Evolutionary conservation across 37 sponge, comb jelly and placozoan genomes (phyloP).

Genomic region (Chondrosia reniformis): DNA sequence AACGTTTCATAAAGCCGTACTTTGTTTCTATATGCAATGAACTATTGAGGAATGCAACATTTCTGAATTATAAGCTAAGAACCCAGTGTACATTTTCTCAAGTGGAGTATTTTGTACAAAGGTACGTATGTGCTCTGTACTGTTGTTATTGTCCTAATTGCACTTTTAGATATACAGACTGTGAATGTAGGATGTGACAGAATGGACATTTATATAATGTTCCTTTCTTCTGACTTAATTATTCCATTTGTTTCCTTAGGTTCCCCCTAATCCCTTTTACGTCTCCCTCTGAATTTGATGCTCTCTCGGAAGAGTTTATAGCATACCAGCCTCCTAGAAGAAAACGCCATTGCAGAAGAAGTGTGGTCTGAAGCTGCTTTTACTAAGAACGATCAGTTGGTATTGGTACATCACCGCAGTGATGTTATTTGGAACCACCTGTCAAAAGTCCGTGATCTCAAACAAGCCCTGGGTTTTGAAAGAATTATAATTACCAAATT

Average conservation of each 20-base stretch:
- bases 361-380: not conserved
- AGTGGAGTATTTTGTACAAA: slow-evolving; percentile 7
- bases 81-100: slow-evolving; percentile 1
- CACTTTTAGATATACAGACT: not conserved
- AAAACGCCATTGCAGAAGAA: not conserved
- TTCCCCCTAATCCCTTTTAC: not conserved
- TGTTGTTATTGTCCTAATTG: too few relatives aligned
- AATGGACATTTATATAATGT: not conserved
- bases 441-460: slow-evolving; percentile 25
- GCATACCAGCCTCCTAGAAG: not conserved
- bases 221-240: not conserved
- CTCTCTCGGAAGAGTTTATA: not conserved
- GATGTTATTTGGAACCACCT: slow-evolving; percentile 32
- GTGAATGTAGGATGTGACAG: not conserved
- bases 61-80: not conserved
- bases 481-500: slow-evolving; percentile 33
- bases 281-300: not conserved
- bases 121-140: not conserved
- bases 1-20: slow-evolving; percentile 13
- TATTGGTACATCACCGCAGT: slow-evolving; percentile 30
- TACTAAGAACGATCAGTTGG: not conserved
- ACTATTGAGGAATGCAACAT: not conserved
- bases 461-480: slow-evolving; percentile 26
- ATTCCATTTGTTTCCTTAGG: too few relatives aligned
- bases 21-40: slow-evolving; percentile 10